Evolutionary conservation across 2,797 vertebrate species (phyloP), one percentile per base, ranked within the genome.

Genomic region (Ctenosaura bakeri): DNA sequence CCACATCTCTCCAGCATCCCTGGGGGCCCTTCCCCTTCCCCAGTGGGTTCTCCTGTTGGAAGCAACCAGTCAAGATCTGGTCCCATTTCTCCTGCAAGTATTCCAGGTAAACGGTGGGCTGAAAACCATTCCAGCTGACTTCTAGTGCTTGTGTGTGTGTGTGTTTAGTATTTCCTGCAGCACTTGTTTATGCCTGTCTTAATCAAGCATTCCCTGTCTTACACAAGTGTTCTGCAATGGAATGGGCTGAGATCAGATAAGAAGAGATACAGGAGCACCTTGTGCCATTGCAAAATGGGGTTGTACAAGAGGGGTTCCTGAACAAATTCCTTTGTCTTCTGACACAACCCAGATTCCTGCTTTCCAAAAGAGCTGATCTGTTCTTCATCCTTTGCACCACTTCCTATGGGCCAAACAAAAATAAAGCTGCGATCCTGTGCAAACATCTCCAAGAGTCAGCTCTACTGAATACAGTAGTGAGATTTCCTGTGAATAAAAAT

Each of bases 11-110:
- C 98, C 93, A 98, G 97, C 96, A 98, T 98, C 93, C 98, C 98
- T 0, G 98, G 98, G 32, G 98, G 98, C 35, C 98, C 98, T 0
- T 99, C 98, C 0, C 98, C 99, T 88, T 99, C 98, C 38, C 99
- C 99, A 0, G 98, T 98, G 0, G 99, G 99, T 94, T 99, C 98
- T 93, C 98, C 98, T 0, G 98, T 98, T 92, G 99, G 98, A 92
- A 98, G 98, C 93, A 99, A 98, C 94, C 98, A 98, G 89, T 98
- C 98, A 0, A 97, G 98, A 85, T 99, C 99, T 12, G 98, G 98
- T 92, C 98, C 98, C 89, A 98, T 99, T 96, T 99, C 98, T 88
- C 98, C 98, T 85, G 98, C 98, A 78, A 98, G 98, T 94, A 97
- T 98, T 92, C 97, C 98, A 97, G 98, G 98, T 99, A 98, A 92